Percentiles rank a stretch among this genome's conserved stretches.
Evolutionary conservation across 92 coral and sea anemone genomes (phyloP).

Genomic region (Actinernus sp.): DNA sequence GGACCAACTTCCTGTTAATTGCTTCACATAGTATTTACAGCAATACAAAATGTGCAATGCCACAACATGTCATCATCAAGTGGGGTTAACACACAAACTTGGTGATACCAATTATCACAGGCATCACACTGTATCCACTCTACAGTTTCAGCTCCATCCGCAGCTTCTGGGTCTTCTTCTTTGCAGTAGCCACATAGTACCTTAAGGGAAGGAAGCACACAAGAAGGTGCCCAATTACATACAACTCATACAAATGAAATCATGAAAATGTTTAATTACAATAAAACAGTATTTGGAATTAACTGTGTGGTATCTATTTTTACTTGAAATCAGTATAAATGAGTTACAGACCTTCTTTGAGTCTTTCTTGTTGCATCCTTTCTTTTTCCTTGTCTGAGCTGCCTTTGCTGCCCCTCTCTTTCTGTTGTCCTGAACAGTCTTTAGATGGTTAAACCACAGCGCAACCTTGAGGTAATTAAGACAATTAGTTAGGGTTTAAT

Average conservation of each 20-base stretch:
- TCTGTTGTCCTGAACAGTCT: slow-evolving; percentile 42
- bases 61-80: slow-evolving; percentile 44
- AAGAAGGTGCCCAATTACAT: slow-evolving; percentile 2
- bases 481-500: slow-evolving; percentile 2
- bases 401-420: slow-evolving; percentile 42
- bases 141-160: slow-evolving; percentile 47
- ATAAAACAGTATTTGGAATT: slow-evolving; percentile 9
- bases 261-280: slow-evolving; percentile 19
- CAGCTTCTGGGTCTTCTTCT: slow-evolving; percentile 32
- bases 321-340: slow-evolving; percentile 15
- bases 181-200: slow-evolving; percentile 52
- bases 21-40: slow-evolving; percentile 29
- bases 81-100: slow-evolving; percentile 50
- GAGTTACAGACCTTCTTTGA: slow-evolving; percentile 19
- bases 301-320: slow-evolving; percentile 3
- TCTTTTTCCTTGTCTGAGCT: slow-evolving; percentile 28
- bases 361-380: slow-evolving; percentile 26
- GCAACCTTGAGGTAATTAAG: slow-evolving; percentile 12
- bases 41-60: slow-evolving; percentile 37
- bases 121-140: slow-evolving; percentile 44
- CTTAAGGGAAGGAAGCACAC: slow-evolving; percentile 23
- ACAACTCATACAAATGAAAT: slow-evolving; percentile 8
- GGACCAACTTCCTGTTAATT: background rate
- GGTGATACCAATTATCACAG: slow-evolving; percentile 53
- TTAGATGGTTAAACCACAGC: slow-evolving; percentile 44